Evolutionary conservation across 2,797 vertebrate species (phyloP), one percentile per base, ranked within the genome.

Genomic region (Diplodus sargus): DNA sequence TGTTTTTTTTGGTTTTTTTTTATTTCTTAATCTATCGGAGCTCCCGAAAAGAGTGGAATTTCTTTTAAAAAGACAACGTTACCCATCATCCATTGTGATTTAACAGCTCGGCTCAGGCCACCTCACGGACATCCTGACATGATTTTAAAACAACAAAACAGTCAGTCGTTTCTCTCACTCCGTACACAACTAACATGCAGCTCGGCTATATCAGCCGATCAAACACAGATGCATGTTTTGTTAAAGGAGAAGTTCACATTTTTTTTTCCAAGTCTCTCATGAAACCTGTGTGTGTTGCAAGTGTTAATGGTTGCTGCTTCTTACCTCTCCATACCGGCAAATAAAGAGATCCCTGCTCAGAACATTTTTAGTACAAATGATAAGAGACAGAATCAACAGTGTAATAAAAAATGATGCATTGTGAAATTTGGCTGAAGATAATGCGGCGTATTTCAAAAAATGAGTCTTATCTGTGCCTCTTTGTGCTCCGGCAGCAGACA

Each of bases 101-200:
- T 70, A 80, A 73, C 76, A 81, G 66, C 74, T 80, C 42, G 47
- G 81, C 70, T 85, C 80, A 77, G 79, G 74, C 80, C 83, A 66
- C 66, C 61, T 83, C 62, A 57, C 13, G 0, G 51, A 88, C 84
- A 79, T 79, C 75, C 76, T 75, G 61, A 73, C 42, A 48, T 72
- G 18, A 45, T 51, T 78, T 76, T 60, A 53, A 28, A 28, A 28
- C 3, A 22, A 83, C 78, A n/a, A 34, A 43, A 62, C 79, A 63
- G 62, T 76, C 74, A 17, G 77, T 76, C 57, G 22, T 76, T 77
- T 69, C 63, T 84, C 42, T 42, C 49, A 74, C 68, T 83, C 70
- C 88, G 76, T 80, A 81, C 42, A 68, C 76, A 82, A 66, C 67
- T 85, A 81, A 90, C 71, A 68, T 68, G 51, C 70, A 81, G 75